Base-by-base conservation (phyloP, 1,140 invertebrate species). In the Oscheius sp. region DNA sequence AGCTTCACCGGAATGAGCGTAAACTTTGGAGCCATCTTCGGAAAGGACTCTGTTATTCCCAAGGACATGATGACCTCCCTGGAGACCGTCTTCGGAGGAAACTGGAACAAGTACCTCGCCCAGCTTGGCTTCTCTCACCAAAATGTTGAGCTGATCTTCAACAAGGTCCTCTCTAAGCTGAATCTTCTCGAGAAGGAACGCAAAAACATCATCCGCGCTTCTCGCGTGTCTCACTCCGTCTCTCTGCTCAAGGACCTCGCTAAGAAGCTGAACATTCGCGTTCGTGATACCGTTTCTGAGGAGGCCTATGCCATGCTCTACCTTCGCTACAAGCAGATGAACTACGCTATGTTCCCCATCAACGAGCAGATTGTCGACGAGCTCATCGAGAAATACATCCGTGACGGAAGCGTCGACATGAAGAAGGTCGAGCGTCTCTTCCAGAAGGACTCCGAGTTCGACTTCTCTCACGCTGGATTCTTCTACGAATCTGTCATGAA, bases 91-190 rank as follows among this genome's bases (percentile, higher is more conserved):
- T 67, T 79, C 58, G 73, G 72, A 45, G 75, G 75, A 55, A 78
- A 77, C 52, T 74, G 78, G 63, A 61, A 75, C 52, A 77, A 77
- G 18, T 61, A 74, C 67, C 28, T 74, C 49, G 63, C 49, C 28
- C 78, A 79, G 38, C 26, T 68, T 26, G 78, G 78, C 28, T 45
- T 79, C 61, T 59, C 55, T 42, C 62, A 77, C 29, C 78, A 79
- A 49, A 73, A 79, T 42, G 18, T 74, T 20, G 78, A 79, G 36
- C 26, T 74, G 13, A n/a, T 79, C 28, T n/a, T 79, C 62, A 2
- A 68, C 49, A 74, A 76, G 72, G 35, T 66, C 23, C 26, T 75
- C 69, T 36, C 42, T 18, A 71, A 32, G 28, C 68, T 70, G 23
- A 42, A 26, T 23, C 3, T 1, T 2, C 35, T n/a, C 34, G 45